Evolutionary conservation across 2,888 invertebrate genomes (phyloP).

Genomic region (Crocallis elinguaria): DNA sequence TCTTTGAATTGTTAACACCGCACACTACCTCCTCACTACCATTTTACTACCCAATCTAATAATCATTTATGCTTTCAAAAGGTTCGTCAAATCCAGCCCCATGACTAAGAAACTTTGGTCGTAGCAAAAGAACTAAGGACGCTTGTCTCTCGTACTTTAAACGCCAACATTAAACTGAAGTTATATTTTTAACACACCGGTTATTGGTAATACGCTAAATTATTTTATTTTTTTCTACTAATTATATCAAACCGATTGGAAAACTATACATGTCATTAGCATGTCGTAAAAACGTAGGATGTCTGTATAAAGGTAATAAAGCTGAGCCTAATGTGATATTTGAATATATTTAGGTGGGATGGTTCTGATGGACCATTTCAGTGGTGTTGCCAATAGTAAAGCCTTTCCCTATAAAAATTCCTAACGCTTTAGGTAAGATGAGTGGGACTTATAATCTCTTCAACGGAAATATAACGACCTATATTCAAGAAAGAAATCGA

Average conservation of each 20-base stretch:
- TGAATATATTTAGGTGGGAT: conserved; percentile 28
- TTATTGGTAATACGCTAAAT: conserved; percentile 50
- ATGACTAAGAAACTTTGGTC: no score
- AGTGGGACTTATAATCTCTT: no score
- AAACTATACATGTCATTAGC: conserved; percentile 39
- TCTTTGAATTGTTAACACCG: no score
- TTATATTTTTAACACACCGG: conserved; percentile 42
- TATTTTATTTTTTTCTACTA: conserved; percentile 45
- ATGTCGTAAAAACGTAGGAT: conserved; percentile 31
- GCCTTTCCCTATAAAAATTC: not conserved
- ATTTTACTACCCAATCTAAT: no score
- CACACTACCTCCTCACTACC: no score
- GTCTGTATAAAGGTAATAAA: conserved; percentile 30
- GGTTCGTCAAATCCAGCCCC: no score
- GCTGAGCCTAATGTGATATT: conserved; percentile 32
- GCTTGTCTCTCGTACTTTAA: conserved; percentile 13
- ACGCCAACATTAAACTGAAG: conserved; percentile 23
- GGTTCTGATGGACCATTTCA: not conserved
- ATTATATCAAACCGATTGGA: conserved; percentile 40
- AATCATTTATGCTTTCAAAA: no score
- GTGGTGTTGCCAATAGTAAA: conserved; percentile 1
- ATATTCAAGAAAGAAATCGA: no score
- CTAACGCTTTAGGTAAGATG: no score
- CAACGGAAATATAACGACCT: no score
- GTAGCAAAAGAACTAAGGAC: not conserved